Conservation (phyloP, 1,140 invertebrate species). For the Hylyphantes graminicola region DNA sequence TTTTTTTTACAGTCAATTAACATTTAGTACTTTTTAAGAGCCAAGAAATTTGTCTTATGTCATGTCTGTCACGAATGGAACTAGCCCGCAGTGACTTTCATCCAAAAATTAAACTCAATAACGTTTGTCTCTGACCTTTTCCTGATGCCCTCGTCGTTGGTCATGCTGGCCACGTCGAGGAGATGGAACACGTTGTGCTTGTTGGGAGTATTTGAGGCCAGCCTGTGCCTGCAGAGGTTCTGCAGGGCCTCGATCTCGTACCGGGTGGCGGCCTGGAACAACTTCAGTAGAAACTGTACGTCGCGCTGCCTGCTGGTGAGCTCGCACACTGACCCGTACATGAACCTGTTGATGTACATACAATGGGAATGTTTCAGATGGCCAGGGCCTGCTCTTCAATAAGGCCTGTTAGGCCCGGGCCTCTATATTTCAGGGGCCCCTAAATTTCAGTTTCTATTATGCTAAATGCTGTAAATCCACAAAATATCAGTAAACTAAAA, state of each 20-base stretch:
- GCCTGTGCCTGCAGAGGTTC: not conserved
- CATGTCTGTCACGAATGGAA: no score
- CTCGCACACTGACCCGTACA: not conserved
- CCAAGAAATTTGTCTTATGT: no score
- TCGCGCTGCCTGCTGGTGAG: not conserved
- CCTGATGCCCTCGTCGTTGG: not conserved
- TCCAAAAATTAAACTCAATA: not conserved
- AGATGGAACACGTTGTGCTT: conserved; percentile 4
- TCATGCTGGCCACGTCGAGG: not conserved
- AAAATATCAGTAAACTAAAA: no score
- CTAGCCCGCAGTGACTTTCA: not conserved
- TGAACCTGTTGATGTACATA: not conserved
- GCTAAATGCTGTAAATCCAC: no score
- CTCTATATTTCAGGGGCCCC: no score
- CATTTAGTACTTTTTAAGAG: no score
- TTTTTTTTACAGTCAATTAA: no score
- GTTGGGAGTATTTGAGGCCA: not conserved
- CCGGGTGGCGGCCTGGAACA: not conserved
- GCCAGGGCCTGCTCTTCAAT: no score
- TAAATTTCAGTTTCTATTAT: no score
- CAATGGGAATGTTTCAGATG: no score
- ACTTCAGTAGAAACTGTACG: not conserved
- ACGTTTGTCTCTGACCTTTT: not conserved
- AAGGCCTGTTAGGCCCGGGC: no score
- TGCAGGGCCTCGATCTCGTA: not conserved